Conservation (phyloP, 2,113 vertebrate genomes). For the Pipra filicauda region DNA sequence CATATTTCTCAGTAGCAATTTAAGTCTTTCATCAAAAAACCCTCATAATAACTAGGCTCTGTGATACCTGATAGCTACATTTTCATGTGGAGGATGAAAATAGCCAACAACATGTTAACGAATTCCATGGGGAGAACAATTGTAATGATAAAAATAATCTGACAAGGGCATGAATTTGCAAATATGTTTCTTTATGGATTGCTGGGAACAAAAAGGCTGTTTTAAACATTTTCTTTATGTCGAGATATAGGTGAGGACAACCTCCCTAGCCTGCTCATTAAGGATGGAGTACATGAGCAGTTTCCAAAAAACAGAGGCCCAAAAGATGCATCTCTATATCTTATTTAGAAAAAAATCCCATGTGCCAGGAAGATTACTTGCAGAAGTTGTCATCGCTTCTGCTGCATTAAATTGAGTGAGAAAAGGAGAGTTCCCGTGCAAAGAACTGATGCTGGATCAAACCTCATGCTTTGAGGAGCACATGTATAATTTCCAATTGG, state of each 20-base stretch:
- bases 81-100: constrained; percentile 53
- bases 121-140: constrained; percentile 11
- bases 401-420: not conserved
- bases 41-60: not conserved
- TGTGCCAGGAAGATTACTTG: not conserved
- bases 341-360: not conserved
- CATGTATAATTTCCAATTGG: not conserved
- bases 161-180: not conserved
- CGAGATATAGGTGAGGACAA: not conserved
- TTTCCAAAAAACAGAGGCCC: not conserved
- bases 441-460: not conserved
- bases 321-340: not conserved
- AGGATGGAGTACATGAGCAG: not conserved
- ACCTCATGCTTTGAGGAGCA: not conserved
- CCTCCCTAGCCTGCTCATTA: constrained; percentile 16
- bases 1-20: constrained; percentile 27
- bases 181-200: not conserved
- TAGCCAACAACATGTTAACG: constrained; percentile 38
- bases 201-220: not conserved
- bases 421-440: not conserved
- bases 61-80: constrained; percentile 24
- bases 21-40: constrained; percentile 46
- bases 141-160: constrained; percentile 29
- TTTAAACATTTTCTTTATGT: constrained; percentile 4
- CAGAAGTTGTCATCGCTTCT: not conserved